Percentiles rank a stretch among this genome's conserved stretches.
Evolutionary conservation across 2,113 vertebrate genomes (phyloP).

Genomic region (Clarias batrachus): DNA sequence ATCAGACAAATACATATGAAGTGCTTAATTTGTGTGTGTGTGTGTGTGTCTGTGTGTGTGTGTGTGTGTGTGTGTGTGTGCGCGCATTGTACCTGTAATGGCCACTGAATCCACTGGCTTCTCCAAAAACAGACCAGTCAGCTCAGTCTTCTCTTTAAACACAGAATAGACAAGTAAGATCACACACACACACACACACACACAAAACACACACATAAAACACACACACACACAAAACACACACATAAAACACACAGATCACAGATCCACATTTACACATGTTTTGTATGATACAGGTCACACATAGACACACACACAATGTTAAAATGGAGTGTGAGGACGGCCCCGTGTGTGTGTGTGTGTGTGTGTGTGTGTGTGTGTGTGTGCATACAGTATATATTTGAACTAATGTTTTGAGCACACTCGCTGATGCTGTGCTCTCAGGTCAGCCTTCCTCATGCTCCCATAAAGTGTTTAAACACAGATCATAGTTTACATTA

Average conservation of each 20-base stretch:
- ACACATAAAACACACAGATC: neutral
- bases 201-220: too few relatives aligned
- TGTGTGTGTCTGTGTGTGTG: conserved; percentile 15
- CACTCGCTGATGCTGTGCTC: too few relatives aligned
- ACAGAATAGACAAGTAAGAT: neutral
- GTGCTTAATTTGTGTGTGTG: neutral
- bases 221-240: too few relatives aligned
- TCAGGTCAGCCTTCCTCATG: too few relatives aligned
- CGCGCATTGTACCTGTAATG: conserved; percentile 32
- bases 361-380: neutral
- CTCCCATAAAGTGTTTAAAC: neutral
- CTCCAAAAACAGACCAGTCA: conserved; percentile 48
- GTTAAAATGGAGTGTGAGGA: too few relatives aligned
- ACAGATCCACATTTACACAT: neutral
- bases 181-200: neutral
- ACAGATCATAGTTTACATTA: neutral
- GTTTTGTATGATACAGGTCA: neutral
- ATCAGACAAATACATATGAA: too few relatives aligned
- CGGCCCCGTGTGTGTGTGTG: neutral
- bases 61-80: conserved; percentile 6
- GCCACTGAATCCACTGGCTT: conserved; percentile 26
- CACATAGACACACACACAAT: neutral
- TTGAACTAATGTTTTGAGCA: neutral
- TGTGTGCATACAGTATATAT: neutral
- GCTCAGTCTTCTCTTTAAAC: conserved; percentile 17